phyloP scores from a whole-genome alignment of 2,797 vertebrate genomes.

The Tarsius wallacei region DNA sequence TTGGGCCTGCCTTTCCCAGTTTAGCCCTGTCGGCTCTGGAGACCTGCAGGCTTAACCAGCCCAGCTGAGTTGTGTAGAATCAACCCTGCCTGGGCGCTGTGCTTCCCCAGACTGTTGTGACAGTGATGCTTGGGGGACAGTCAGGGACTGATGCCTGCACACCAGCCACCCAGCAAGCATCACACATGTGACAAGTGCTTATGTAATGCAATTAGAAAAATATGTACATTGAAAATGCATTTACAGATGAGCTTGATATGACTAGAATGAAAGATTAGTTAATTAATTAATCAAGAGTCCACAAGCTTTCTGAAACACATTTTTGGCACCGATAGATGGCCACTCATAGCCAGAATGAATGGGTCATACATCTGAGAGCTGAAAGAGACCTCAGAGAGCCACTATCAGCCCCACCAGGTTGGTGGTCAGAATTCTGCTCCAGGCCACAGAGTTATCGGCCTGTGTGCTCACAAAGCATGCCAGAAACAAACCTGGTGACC shows the following conservation, averaged over 20 bases:
- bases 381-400: neutral
- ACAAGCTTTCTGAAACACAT: neutral
- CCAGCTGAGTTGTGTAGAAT: neutral
- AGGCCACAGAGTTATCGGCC: neutral
- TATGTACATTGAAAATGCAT: neutral
- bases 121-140: neutral
- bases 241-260: neutral
- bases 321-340: neutral
- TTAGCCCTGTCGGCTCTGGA: neutral
- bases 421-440: neutral
- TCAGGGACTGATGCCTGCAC: neutral
- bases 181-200: neutral
- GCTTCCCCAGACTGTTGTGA: neutral
- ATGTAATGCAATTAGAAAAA: neutral
- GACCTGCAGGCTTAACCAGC: neutral
- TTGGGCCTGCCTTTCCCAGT: neutral
- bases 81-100: neutral
- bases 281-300: neutral
- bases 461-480: neutral
- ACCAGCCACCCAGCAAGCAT: neutral
- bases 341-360: neutral
- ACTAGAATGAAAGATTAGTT: neutral
- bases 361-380: neutral
- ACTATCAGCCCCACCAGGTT: neutral
- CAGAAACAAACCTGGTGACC: neutral